These are phyloP conservation scores for Cynoglossus semilaevis DNA, from an alignment of 2,113 vertebrate species.

Conservation along the genomic window DNA sequence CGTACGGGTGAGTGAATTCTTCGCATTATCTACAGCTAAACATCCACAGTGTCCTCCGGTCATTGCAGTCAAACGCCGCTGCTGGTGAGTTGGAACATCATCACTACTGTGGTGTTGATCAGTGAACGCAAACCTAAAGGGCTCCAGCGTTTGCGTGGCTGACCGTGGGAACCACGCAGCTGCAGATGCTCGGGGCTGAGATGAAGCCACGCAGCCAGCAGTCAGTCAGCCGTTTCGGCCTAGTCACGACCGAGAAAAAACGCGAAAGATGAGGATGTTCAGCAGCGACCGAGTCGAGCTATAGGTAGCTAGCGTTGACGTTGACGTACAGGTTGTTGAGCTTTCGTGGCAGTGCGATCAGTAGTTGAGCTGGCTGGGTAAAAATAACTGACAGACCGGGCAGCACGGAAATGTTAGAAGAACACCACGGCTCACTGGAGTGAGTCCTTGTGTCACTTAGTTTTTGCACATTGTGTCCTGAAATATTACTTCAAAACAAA, in stretches of 20 bases:
- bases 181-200: slow-evolving; percentile 8
- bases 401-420: slow-evolving; percentile 4
- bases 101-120: slow-evolving; percentile 22
- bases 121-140: slow-evolving; percentile 36
- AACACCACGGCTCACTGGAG: neutral
- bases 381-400: slow-evolving; percentile 12
- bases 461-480: too few species aligned
- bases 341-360: slow-evolving; percentile 49
- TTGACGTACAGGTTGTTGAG: slow-evolving; percentile 17
- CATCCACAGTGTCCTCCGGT: slow-evolving; percentile 9
- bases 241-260: slow-evolving; percentile 55
- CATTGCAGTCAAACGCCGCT: slow-evolving; percentile 29
- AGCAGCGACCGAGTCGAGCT: slow-evolving; percentile 22
- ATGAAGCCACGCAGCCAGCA: slow-evolving; percentile 11
- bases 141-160: slow-evolving; percentile 7
- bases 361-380: slow-evolving; percentile 14
- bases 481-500: too few species aligned
- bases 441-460: too few species aligned
- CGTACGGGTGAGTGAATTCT: slow-evolving; percentile 49
- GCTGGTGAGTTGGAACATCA: slow-evolving; percentile 53
- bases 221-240: slow-evolving; percentile 33
- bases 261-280: slow-evolving; percentile 28
- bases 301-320: slow-evolving; percentile 42
- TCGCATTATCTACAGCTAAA: neutral
- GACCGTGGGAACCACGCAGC: slow-evolving; percentile 4